Evolutionary conservation across 2,888 invertebrate species (phyloP), one percentile per base, ranked within the genome.

Genomic region (Drosophila meridiana): DNA sequence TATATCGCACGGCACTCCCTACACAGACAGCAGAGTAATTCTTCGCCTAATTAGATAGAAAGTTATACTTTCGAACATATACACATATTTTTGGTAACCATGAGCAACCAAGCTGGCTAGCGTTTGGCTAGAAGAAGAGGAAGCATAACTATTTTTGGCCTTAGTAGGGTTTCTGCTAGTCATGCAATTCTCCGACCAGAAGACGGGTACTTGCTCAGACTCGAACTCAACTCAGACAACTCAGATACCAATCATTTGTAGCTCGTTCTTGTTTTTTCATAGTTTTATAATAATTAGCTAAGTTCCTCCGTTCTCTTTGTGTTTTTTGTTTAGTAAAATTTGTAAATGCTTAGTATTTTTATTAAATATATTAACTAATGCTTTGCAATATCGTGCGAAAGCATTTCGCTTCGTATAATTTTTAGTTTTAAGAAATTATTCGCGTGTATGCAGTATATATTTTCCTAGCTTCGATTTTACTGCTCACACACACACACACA

Each of bases 211-310:
- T 28, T 14, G 45, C 26, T 47, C 28, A 56, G 36, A 50, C 47
- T 73, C 60, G 55, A 58, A 45, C 50, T 62, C 50, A 30, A 45
- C 28, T 47, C 50, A 43, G 50, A 62, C 58, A 43, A 48, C 45
- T 47, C 50, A 40, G 42, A 61, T 62, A 36, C 68, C 58, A 70
- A 64, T 66, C 28, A 47, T 32, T 70, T 73, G 52, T 42, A 50
- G 43, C 55, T 71, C 11, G 2, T 11, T 14, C 32, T 5, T 9
- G 42, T 32, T 32, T 9, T 57, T 32, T 32, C 3, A 20, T 8
- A 14, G 8, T 43, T 43, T 14, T 13, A 62, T 79, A 80, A 74
- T 68, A 80, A 81, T 81, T 84, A 83, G 67, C 81, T 82, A 82
- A 62, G 40, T 66, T 69, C 43, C 52, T 40, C 52, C 36, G 38